Conservation (phyloP, 2,888 invertebrate species). For the Caenorhabditis panamensis region DNA sequence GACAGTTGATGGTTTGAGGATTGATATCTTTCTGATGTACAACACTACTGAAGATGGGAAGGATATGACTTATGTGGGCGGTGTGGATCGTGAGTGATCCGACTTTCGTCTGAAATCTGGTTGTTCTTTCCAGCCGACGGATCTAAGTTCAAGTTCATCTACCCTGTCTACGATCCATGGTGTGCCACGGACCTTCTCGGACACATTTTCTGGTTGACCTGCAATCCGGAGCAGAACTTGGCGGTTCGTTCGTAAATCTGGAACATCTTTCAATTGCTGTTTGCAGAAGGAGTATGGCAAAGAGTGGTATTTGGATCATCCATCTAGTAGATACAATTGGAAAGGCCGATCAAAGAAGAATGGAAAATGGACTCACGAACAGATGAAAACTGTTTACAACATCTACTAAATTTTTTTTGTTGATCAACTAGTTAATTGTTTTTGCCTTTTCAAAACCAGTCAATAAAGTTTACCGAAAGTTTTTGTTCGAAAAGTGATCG, state of each 20-base stretch:
- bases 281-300: constrained; percentile 51
- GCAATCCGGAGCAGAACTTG: constrained; percentile 53
- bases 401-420: background rate
- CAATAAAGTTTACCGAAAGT: no score
- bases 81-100: constrained; percentile 38
- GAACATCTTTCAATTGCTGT: constrained; percentile 1
- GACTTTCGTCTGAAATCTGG: background rate
- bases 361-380: constrained; percentile 35
- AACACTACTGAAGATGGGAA: constrained; percentile 20
- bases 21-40: constrained; percentile 63
- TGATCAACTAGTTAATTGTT: no score
- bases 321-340: constrained; percentile 31
- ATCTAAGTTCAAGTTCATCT: constrained; percentile 54
- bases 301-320: constrained; percentile 39
- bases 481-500: no score
- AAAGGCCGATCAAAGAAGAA: constrained; percentile 21
- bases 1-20: constrained; percentile 7
- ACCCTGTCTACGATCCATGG: constrained; percentile 61
- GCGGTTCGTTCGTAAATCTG: constrained; percentile 8
- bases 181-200: constrained; percentile 62
- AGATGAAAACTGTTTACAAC: constrained; percentile 26
- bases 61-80: constrained; percentile 40
- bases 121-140: constrained; percentile 49
- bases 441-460: no score
- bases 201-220: constrained; percentile 65